Conservation (phyloP, 64 coral and sea anemone genomes). For the Pocillopora damicornis region DNA sequence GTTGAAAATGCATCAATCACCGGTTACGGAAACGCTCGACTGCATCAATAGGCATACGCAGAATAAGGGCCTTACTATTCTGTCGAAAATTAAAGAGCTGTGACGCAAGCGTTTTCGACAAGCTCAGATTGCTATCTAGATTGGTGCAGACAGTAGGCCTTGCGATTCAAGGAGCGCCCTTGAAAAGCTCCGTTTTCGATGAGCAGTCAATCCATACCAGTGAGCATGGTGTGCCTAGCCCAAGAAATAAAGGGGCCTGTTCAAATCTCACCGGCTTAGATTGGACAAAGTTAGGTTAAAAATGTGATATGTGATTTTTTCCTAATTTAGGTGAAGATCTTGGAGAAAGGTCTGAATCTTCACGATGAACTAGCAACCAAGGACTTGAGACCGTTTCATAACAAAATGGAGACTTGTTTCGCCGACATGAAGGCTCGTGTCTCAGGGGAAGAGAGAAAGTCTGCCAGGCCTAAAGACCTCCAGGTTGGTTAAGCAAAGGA, state of each 20-base stretch:
- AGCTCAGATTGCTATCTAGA: too few relatives aligned
- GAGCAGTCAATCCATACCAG: neutral
- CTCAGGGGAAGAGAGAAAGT: constrained; percentile 49
- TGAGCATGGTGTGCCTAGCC: too few relatives aligned
- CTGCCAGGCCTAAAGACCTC: constrained; percentile 36
- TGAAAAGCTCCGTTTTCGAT: neutral
- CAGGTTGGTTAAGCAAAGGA: neutral
- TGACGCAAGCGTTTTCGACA: too few relatives aligned
- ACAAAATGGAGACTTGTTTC: constrained; percentile 72
- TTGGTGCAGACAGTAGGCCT: neutral
- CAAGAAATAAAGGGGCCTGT: too few relatives aligned
- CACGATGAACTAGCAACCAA: constrained; percentile 59
- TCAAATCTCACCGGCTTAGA: neutral
- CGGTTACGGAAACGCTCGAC: too few relatives aligned
- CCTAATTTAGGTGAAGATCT: constrained; percentile 50
- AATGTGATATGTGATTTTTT: neutral
- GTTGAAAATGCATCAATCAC: too few relatives aligned
- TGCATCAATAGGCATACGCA: too few relatives aligned
- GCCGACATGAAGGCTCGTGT: constrained; percentile 74
- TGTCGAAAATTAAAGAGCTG: too few relatives aligned
- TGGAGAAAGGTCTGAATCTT: constrained; percentile 63
- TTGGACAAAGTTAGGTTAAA: neutral
- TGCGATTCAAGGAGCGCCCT: neutral
- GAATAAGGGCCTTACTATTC: too few relatives aligned
- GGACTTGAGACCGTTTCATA: constrained; percentile 69